Conservation (phyloP, 1,140 invertebrate species). For the Mycetomoellerius zeteki region DNA sequence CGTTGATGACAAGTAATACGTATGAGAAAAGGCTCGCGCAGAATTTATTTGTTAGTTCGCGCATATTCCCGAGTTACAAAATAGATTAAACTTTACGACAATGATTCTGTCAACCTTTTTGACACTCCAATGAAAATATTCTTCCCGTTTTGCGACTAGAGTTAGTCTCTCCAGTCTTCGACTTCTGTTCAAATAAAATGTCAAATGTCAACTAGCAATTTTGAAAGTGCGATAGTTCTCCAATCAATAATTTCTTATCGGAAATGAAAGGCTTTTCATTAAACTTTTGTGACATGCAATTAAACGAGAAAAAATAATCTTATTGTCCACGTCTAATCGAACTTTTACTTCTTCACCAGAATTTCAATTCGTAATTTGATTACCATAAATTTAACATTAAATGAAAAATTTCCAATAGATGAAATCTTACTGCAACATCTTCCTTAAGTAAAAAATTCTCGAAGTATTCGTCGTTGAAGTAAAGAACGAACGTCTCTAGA, state of each 20-base stretch:
- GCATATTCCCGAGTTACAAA: slow-evolving; percentile 19
- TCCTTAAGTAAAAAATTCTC: slow-evolving; percentile 13
- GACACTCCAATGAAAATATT: slow-evolving; percentile 42
- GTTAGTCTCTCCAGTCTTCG: neutral
- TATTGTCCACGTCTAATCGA: slow-evolving; percentile 31
- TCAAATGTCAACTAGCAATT: neutral
- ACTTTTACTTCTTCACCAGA: slow-evolving; percentile 7
- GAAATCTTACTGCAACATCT: neutral
- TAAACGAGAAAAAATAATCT: slow-evolving; percentile 39
- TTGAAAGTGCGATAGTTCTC: neutral
- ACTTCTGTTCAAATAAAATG: slow-evolving; percentile 6
- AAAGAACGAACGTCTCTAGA: neutral
- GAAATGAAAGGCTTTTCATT: slow-evolving; percentile 30
- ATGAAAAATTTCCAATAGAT: slow-evolving; percentile 9
- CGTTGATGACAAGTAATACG: slow-evolving; percentile 18
- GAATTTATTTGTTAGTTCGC: slow-evolving; percentile 17
- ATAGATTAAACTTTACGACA: slow-evolving; percentile 16
- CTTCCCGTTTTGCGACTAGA: neutral
- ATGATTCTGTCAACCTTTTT: neutral
- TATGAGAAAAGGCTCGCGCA: neutral
- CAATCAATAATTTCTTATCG: slow-evolving; percentile 27
- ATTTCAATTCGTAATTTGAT: slow-evolving; percentile 36
- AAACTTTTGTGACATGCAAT: slow-evolving; percentile 26
- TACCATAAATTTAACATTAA: neutral
- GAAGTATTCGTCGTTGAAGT: slow-evolving; percentile 9